Evolutionary conservation across 2,113 vertebrate species (phyloP).

Genomic region (Pelodiscus sinensis): DNA sequence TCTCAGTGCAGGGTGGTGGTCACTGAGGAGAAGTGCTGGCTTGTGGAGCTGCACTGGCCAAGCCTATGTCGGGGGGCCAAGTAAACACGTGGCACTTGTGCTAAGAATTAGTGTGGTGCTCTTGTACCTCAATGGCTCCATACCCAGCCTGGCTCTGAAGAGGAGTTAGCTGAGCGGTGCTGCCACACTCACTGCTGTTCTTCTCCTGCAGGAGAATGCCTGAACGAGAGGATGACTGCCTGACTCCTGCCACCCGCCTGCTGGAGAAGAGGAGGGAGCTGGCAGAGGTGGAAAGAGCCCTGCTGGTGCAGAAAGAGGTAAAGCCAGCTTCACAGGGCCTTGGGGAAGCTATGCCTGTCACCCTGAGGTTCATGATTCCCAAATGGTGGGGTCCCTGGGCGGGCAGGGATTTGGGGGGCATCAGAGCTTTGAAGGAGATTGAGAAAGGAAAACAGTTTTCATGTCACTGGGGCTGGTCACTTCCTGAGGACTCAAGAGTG

Average conservation of each 20-base stretch:
- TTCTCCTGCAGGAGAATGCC: constrained; percentile 42
- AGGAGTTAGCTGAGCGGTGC: background rate
- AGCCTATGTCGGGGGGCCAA: background rate
- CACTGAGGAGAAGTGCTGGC: background rate
- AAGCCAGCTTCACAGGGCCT: background rate
- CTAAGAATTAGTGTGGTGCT: background rate
- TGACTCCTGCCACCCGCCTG: constrained; percentile 16
- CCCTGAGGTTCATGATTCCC: background rate
- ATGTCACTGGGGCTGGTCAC: background rate
- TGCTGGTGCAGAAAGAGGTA: constrained; percentile 77
- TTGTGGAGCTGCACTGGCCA: background rate
- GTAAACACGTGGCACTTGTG: background rate
- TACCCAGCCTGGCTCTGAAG: background rate
- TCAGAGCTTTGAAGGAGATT: background rate
- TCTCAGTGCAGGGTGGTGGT: background rate
- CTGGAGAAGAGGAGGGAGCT: constrained; percentile 77
- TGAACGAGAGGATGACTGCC: rapidly evolving
- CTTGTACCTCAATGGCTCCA: background rate
- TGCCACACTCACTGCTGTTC: background rate
- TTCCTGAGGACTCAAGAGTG: background rate
- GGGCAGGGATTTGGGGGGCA: rapidly evolving
- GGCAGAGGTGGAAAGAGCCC: constrained; percentile 21
- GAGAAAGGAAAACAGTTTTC: background rate
- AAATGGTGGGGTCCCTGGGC: rapidly evolving
- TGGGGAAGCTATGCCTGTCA: background rate